These are phyloP conservation scores for Myiothlypis coronata DNA, from an alignment of 2,797 vertebrate species.

Conservation along the genomic window DNA sequence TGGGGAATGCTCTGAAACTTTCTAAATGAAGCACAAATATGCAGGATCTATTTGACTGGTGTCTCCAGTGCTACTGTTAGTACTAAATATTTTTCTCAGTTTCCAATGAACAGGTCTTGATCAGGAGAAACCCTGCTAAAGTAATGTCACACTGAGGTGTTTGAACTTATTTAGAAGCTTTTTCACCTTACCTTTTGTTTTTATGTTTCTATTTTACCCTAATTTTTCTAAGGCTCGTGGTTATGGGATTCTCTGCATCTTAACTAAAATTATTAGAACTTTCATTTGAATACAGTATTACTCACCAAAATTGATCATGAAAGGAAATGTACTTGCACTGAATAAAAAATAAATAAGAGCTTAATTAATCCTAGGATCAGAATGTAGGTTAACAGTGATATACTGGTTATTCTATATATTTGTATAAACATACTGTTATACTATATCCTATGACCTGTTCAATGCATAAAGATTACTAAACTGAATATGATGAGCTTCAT, in stretches of 20 bases:
- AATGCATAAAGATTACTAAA: not conserved
- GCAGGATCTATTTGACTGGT: not conserved
- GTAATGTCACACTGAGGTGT: not conserved
- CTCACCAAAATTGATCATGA: not conserved
- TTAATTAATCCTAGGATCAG: not conserved
- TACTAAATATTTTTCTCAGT: not conserved
- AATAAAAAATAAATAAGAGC: not conserved
- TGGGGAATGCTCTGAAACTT: not conserved
- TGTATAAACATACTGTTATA: not conserved
- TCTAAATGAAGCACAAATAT: not conserved
- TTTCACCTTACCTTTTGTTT: not conserved
- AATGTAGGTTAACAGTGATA: not conserved
- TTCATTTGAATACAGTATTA: not conserved
- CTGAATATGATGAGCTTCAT: not conserved
- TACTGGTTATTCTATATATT: not conserved
- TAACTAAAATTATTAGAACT: not conserved
- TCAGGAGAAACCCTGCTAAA: not conserved
- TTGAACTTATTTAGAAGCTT: not conserved
- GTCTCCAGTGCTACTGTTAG: not conserved
- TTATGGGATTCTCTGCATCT: not conserved
- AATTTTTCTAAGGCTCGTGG: fast-evolving
- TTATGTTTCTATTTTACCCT: not conserved
- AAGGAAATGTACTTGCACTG: not conserved
- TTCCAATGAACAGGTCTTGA: not conserved
- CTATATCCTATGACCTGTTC: not conserved